Evolutionary conservation across 2,113 vertebrate species (phyloP).

Genomic region (Onychorhynchus coronatus): DNA sequence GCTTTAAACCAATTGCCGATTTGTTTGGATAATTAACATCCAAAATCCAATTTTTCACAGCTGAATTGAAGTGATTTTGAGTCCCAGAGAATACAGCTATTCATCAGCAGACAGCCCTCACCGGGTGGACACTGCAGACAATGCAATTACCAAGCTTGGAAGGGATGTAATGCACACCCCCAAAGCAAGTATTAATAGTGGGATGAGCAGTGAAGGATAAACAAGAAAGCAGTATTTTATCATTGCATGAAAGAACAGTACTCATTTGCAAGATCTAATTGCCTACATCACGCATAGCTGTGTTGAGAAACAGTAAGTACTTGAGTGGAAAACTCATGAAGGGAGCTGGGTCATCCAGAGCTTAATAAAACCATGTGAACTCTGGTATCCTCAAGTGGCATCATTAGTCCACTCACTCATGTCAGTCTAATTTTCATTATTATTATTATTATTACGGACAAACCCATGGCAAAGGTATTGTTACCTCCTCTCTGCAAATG

Average conservation of each 20-base stretch:
- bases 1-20: neutral
- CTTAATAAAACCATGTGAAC: neutral
- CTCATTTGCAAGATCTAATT: neutral
- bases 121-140: fast-evolving
- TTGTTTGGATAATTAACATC: conserved; percentile 4
- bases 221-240: neutral
- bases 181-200: neutral
- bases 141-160: neutral
- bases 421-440: neutral
- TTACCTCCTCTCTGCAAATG: neutral
- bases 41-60: neutral
- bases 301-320: neutral
- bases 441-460: neutral
- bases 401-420: neutral
- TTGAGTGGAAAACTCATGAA: neutral
- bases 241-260: neutral
- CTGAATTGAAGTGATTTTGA: neutral
- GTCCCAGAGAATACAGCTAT: neutral
- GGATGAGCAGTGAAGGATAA: neutral
- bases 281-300: neutral
- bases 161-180: neutral
- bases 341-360: neutral
- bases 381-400: neutral
- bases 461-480: neutral
- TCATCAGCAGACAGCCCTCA: neutral